phyloP scores from a whole-genome alignment of 2,113 vertebrate species.

The Istiophorus platypterus region DNA sequence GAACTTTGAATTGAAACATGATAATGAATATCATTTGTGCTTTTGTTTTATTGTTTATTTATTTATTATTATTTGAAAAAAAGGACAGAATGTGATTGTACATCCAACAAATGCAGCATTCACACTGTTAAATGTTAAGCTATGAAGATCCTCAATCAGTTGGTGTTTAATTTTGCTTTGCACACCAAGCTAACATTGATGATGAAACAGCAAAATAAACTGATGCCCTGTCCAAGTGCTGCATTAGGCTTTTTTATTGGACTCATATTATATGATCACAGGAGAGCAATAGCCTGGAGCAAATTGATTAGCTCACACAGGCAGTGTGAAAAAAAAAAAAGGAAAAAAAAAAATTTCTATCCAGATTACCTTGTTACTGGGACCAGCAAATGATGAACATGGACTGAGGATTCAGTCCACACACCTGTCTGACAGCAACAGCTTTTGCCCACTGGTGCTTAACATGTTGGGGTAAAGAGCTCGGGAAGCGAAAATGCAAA shows the following conservation, averaged over 20 bases:
- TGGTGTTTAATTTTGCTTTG: conserved; percentile 28
- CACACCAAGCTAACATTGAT: conserved; percentile 35
- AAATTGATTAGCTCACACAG: conserved; percentile 68
- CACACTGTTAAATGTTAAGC: conserved; percentile 12
- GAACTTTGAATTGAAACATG: not conserved
- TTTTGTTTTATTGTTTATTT: not conserved
- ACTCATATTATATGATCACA: conserved; percentile 64
- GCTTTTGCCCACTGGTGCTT: conserved; percentile 61
- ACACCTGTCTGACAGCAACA: conserved; percentile 59
- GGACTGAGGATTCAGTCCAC: conserved; percentile 38
- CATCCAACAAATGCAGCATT: not conserved
- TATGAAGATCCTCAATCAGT: conserved; percentile 30
- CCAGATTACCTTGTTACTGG: conserved; percentile 47
- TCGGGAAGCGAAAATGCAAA: conserved; percentile 57
- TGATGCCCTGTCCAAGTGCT: conserved; percentile 37
- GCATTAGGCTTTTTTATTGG: conserved; percentile 58
- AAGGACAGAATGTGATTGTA: not conserved
- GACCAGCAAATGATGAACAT: conserved; percentile 26
- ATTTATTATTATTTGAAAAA: conserved; percentile 9
- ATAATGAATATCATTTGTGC: not conserved
- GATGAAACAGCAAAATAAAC: conserved; percentile 59
- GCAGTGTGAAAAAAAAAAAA: conserved; percentile 30
- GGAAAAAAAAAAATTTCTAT: conserved; percentile 6
- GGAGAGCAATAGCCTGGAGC: conserved; percentile 61
- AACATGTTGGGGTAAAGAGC: conserved; percentile 64